A percentile compares a stretch with the other conserved stretches of the same genome.
Conservation (phyloP, 2,797 vertebrate species). For the Rhinichthys osculus region DNA sequence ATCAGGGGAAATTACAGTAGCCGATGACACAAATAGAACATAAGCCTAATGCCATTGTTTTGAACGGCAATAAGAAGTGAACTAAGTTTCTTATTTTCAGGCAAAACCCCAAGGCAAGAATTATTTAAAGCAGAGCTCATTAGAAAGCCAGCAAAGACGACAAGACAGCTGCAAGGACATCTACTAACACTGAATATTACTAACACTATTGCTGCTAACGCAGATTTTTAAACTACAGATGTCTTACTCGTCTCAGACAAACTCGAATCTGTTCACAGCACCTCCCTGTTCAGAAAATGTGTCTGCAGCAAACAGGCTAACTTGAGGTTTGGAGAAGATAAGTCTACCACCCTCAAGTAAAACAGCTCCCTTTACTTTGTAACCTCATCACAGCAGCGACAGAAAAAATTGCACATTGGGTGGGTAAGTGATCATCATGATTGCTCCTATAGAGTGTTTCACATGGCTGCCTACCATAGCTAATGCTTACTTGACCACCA, state of each 20-base stretch:
- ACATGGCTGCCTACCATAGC: constrained; percentile 24
- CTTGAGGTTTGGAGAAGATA: constrained; percentile 4
- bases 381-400: constrained; percentile 2
- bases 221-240: not conserved
- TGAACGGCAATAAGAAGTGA: not conserved
- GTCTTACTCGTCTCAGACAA: constrained; percentile 11
- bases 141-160: not conserved
- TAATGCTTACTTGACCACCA: constrained; percentile 35
- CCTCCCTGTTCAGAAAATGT: not conserved
- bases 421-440: constrained; percentile 10
- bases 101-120: constrained; percentile 11
- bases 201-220: not conserved
- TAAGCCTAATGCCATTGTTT: constrained; percentile 2
- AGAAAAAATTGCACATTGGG: not conserved
- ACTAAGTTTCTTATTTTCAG: not conserved
- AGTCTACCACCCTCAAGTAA: not conserved
- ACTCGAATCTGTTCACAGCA: constrained; percentile 1
- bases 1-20: constrained; percentile 34
- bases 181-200: not conserved
- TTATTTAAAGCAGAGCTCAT: constrained; percentile 9
- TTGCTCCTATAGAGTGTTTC: constrained; percentile 22
- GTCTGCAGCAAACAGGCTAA: constrained; percentile 36
- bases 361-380: constrained; percentile 15
- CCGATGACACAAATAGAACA: constrained; percentile 3
- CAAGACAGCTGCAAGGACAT: not conserved